phyloP scores from a whole-genome alignment of 2,113 vertebrate species.

The Penelope pileata region DNA sequence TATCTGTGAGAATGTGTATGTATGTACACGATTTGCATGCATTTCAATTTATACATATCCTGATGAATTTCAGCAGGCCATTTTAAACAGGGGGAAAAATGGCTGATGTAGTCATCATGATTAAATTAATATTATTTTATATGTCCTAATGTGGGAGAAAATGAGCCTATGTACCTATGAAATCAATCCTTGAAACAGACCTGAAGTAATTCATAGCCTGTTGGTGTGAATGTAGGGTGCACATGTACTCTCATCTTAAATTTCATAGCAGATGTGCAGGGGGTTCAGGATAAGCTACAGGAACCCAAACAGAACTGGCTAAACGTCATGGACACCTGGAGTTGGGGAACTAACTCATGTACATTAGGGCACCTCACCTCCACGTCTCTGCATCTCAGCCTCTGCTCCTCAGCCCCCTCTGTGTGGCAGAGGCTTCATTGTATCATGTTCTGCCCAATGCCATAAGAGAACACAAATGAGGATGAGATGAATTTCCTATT shows the following conservation, averaged over 20 bases:
- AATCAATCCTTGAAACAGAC: background rate
- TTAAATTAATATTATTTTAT: background rate
- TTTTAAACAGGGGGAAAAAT: background rate
- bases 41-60: background rate
- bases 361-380: background rate
- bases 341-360: background rate
- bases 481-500: background rate
- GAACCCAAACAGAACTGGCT: background rate
- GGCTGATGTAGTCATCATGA: background rate
- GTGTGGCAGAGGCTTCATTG: background rate
- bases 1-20: background rate
- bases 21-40: constrained; percentile 50
- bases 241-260: rapidly evolving
- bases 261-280: background rate
- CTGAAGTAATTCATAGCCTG: background rate
- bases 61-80: constrained; percentile 22
- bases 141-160: background rate
- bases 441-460: rapidly evolving
- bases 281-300: background rate
- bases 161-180: background rate
- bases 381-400: background rate
- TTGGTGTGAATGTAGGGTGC: background rate
- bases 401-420: rapidly evolving
- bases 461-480: rapidly evolving
- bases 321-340: background rate